A percentile compares a stretch with the other conserved stretches of the same genome.
Evolutionary conservation across 2,797 vertebrate genomes (phyloP).

Genomic region (Phataginus tetradactyla): DNA sequence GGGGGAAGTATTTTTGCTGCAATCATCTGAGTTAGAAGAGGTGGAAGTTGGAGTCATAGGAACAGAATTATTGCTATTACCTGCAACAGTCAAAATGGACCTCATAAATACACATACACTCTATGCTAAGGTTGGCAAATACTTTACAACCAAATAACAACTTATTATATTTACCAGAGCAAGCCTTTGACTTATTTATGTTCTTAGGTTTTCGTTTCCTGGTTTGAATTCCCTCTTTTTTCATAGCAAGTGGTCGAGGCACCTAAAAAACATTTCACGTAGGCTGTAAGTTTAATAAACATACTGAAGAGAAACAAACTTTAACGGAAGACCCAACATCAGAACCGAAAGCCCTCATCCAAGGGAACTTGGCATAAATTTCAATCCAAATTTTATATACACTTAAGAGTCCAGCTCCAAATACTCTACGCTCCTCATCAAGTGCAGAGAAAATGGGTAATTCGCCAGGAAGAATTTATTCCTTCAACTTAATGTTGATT

Average conservation of each 20-base stretch:
- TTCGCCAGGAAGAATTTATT: constrained; percentile 16
- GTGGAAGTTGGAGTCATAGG: constrained; percentile 99
- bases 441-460: neutral
- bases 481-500: neutral
- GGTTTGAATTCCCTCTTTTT: constrained; percentile 99
- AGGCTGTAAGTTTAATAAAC: neutral
- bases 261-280: constrained; percentile 88
- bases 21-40: constrained; percentile 97
- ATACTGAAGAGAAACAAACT: constrained; percentile 48
- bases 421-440: neutral
- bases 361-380: constrained; percentile 31
- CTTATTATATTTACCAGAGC: constrained; percentile 89
- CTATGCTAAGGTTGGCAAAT: constrained; percentile 49
- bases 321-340: neutral
- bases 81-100: constrained; percentile 82
- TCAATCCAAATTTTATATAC: neutral
- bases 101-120: constrained; percentile 63
- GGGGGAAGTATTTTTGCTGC: constrained; percentile 95
- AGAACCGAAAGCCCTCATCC: neutral
- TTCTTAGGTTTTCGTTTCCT: constrained; percentile 99
- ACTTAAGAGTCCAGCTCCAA: constrained; percentile 13
- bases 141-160: constrained; percentile 15
- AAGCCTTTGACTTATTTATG: constrained; percentile 95
- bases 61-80: constrained; percentile 93
- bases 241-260: constrained; percentile 98